Conservation (phyloP, 2,888 invertebrate species). For the Hipparchia semele region DNA sequence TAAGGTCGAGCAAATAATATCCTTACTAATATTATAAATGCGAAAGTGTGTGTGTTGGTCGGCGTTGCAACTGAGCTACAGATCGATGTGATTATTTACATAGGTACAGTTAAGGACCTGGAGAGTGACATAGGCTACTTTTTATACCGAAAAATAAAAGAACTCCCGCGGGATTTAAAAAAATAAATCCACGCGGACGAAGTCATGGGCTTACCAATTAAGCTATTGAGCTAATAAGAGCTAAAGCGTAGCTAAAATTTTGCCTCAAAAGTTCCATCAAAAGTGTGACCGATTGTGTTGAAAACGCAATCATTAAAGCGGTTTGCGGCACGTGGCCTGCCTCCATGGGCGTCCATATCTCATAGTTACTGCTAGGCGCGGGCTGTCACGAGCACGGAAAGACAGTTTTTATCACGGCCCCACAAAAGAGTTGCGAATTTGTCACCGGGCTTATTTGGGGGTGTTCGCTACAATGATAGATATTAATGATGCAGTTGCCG, state of each 20-base stretch:
- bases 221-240: no score
- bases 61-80: no score
- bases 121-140: no score
- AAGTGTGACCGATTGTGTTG: conserved; percentile 14
- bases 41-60: no score
- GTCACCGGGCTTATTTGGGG: conserved; percentile 71
- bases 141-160: no score
- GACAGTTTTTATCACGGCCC: conserved; percentile 73
- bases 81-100: no score
- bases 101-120: no score
- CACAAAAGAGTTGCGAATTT: conserved; percentile 80
- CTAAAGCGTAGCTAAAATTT: neutral
- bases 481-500: conserved; percentile 59
- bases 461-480: conserved; percentile 61
- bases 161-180: no score
- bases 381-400: conserved; percentile 64
- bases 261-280: neutral
- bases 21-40: no score
- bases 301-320: conserved; percentile 52
- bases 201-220: no score
- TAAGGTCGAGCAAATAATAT: no score
- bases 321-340: conserved; percentile 43
- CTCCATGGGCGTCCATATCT: conserved; percentile 74
- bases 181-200: no score
- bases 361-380: conserved; percentile 63